These are phyloP conservation scores for Psammodynastes pulverulentus DNA, from an alignment of 2,113 vertebrate species.

Conservation along the genomic window DNA sequence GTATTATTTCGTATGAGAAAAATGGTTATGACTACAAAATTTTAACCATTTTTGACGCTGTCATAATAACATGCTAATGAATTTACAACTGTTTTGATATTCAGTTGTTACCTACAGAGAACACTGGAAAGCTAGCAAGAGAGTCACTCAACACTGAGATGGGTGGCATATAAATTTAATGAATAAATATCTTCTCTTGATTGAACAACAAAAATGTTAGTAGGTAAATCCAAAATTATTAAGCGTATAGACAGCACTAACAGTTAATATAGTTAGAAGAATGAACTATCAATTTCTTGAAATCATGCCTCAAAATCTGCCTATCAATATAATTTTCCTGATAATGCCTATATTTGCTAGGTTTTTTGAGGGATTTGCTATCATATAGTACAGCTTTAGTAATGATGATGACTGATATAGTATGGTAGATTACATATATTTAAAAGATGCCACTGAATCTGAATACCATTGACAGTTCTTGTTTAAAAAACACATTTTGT, in stretches of 20 bases:
- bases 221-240: slow-evolving; percentile 40
- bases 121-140: slow-evolving; percentile 12
- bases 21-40: not conserved
- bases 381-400: not conserved
- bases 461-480: not conserved
- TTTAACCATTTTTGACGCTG: not conserved
- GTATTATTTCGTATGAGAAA: not conserved
- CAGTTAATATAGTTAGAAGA: slow-evolving; percentile 13
- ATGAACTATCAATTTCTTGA: slow-evolving; percentile 17
- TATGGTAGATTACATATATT: not conserved
- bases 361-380: not conserved
- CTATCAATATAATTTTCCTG: slow-evolving; percentile 15
- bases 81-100: slow-evolving; percentile 1
- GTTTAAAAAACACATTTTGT: not conserved
- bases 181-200: not conserved
- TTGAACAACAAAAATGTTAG: slow-evolving; percentile 17
- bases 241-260: slow-evolving; percentile 1
- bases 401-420: not conserved
- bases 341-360: not conserved
- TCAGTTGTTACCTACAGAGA: slow-evolving; percentile 20
- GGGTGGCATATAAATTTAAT: not conserved
- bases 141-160: not conserved
- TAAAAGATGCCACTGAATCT: not conserved
- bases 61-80: not conserved
- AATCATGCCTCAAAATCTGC: not conserved